Percentiles rank a stretch among this genome's conserved stretches.
These are phyloP conservation scores for Hydractinia echinata DNA, from an alignment of 30 jellyfish, hydroid and myxozoan species.

Conservation along the genomic window DNA sequence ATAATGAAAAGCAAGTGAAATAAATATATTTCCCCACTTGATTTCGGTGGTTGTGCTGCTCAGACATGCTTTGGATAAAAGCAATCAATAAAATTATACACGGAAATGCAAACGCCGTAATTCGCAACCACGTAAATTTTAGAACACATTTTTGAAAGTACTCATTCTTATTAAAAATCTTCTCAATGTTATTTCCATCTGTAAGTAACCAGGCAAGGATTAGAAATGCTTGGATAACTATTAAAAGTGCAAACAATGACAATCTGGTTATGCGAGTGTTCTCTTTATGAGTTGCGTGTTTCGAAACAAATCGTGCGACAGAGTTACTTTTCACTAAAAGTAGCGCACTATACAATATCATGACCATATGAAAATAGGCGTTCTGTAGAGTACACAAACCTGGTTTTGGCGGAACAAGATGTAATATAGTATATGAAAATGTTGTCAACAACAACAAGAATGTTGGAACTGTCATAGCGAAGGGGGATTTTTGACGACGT, in stretches of 20 bases:
- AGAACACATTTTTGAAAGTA: slow-evolving; percentile 47
- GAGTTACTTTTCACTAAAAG: slow-evolving; percentile 43
- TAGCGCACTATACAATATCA: slow-evolving; percentile 37
- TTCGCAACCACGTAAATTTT: slow-evolving; percentile 34
- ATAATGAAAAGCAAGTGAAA: slow-evolving; percentile 55
- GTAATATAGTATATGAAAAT: slow-evolving; percentile 53
- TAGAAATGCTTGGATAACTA: slow-evolving; percentile 29
- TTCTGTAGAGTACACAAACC: slow-evolving; percentile 51
- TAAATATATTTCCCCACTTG: slow-evolving; percentile 51
- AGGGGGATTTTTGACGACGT: slow-evolving; percentile 36
- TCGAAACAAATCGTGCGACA: slow-evolving; percentile 32
- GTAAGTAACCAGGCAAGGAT: slow-evolving; percentile 37
- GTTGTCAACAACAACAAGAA: slow-evolving; percentile 31
- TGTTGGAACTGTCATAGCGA: slow-evolving; percentile 35
- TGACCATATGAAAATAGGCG: slow-evolving; percentile 48
- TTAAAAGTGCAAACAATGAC: slow-evolving; percentile 19
- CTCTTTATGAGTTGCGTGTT: slow-evolving; percentile 11
- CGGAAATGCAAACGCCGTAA: slow-evolving; percentile 55
- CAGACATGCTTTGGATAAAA: slow-evolving; percentile 52
- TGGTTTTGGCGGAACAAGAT: slow-evolving; percentile 48
- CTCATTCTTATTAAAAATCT: background rate
- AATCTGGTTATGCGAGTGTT: slow-evolving; percentile 15
- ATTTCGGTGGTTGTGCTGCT: slow-evolving; percentile 51
- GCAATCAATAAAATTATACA: slow-evolving; percentile 41
- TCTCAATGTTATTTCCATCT: slow-evolving; percentile 17